phyloP scores from a whole-genome alignment of 2,113 vertebrate species.

The Hippocampus mohnikei region DNA sequence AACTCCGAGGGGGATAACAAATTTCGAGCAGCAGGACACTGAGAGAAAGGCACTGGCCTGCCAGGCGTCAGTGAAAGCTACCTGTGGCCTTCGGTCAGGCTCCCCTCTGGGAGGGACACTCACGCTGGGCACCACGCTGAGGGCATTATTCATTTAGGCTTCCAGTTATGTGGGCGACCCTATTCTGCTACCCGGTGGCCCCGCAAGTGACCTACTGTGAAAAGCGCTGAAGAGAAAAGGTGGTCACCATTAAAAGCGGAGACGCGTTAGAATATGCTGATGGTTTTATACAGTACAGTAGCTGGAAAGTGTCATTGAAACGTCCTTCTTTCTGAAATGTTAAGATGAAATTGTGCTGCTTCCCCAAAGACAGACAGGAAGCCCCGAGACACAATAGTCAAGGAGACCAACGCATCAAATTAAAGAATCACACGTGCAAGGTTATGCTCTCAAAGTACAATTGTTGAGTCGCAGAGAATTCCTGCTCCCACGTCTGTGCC shows the following conservation, averaged over 20 bases:
- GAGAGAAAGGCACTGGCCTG: constrained; percentile 69
- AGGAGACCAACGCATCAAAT: not conserved
- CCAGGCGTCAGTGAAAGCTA: constrained; percentile 80
- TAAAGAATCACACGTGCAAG: not conserved
- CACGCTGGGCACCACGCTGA: constrained; percentile 82
- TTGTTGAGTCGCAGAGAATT: constrained; percentile 8
- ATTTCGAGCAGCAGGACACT: constrained; percentile 90
- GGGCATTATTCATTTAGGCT: constrained; percentile 84
- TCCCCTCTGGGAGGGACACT: constrained; percentile 65
- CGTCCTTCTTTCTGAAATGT: not conserved
- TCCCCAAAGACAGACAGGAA: not conserved
- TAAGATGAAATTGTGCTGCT: not conserved
- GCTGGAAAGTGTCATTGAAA: not conserved
- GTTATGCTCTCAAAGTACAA: not conserved
- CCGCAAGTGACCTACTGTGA: constrained; percentile 65
- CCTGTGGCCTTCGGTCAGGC: constrained; percentile 79
- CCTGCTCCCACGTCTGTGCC: constrained; percentile 16
- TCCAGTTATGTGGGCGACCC: constrained; percentile 69
- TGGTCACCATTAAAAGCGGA: constrained; percentile 20
- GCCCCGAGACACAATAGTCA: not conserved
- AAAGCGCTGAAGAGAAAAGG: constrained; percentile 55
- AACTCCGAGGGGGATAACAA: constrained; percentile 82
- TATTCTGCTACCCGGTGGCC: constrained; percentile 60
- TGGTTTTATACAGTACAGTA: not conserved
- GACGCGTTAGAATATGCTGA: not conserved